Evolutionary conservation across 1,140 invertebrate genomes (phyloP).

Genomic region (Panagrolaimus sp.): DNA sequence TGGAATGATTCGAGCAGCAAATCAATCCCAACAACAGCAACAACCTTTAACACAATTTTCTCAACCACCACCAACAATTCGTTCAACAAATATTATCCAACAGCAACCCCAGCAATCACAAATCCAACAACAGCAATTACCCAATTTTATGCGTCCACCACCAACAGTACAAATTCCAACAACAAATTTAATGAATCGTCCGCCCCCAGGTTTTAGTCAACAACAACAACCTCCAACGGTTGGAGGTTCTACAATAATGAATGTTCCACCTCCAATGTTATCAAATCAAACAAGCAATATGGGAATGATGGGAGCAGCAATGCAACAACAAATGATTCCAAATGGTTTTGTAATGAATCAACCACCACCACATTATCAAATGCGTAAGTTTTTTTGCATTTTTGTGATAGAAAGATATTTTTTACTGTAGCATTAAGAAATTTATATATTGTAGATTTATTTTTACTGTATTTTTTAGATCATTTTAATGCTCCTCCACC

Average conservation of each 20-base stretch:
- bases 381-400: slow-evolving; percentile 36
- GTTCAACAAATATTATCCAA: background rate
- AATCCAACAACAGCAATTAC: slow-evolving; percentile 2
- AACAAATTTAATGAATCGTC: slow-evolving; percentile 38
- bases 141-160: background rate
- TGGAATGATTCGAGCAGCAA: slow-evolving; percentile 20
- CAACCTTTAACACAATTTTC: background rate
- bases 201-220: slow-evolving; percentile 24
- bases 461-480: slow-evolving; percentile 25
- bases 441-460: slow-evolving; percentile 8
- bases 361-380: slow-evolving; percentile 28
- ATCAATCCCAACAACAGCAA: background rate
- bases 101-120: background rate
- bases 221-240: slow-evolving; percentile 16
- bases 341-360: slow-evolving; percentile 1
- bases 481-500: slow-evolving; percentile 23
- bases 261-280: slow-evolving; percentile 12
- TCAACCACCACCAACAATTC: background rate
- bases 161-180: slow-evolving; percentile 7
- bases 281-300: slow-evolving; percentile 8
- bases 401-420: slow-evolving; percentile 41
- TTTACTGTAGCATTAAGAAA: slow-evolving; percentile 24
- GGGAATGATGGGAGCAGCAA: slow-evolving; percentile 9
- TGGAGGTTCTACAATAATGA: slow-evolving; percentile 15
- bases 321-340: background rate